Percentiles rank a stretch among this genome's conserved stretches.
These are phyloP conservation scores for Euphonia xanthogaster DNA, from an alignment of 2,797 vertebrate species.

Conservation along the genomic window DNA sequence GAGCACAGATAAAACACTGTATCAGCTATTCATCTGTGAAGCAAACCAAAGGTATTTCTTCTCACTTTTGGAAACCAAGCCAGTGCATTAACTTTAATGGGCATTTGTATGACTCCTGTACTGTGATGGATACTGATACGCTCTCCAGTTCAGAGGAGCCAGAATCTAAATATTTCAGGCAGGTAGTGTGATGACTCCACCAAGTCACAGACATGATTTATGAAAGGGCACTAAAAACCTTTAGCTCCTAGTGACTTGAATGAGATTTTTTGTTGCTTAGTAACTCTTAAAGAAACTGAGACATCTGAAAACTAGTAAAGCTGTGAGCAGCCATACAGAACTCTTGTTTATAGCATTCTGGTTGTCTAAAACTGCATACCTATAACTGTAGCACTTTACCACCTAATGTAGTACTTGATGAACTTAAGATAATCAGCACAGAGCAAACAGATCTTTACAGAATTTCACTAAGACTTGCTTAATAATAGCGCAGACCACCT, in stretches of 20 bases:
- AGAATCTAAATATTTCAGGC: background rate
- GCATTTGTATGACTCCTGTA: background rate
- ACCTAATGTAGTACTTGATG: background rate
- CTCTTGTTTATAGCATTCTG: background rate
- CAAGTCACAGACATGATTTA: background rate
- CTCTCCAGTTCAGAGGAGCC: background rate
- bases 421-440: background rate
- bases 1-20: background rate
- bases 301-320: background rate
- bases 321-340: background rate
- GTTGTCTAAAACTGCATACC: background rate
- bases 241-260: constrained; percentile 18
- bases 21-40: background rate
- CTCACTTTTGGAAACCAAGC: background rate
- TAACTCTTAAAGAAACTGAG: background rate
- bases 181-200: background rate
- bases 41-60: background rate
- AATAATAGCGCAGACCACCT: background rate
- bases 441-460: background rate
- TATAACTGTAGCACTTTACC: background rate
- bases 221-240: background rate
- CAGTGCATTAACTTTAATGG: background rate
- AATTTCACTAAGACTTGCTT: background rate
- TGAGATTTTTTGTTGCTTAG: constrained; percentile 39
- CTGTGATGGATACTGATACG: background rate